Base-by-base conservation (phyloP, 1,140 invertebrate genomes). In the Tribolium castaneum region DNA sequence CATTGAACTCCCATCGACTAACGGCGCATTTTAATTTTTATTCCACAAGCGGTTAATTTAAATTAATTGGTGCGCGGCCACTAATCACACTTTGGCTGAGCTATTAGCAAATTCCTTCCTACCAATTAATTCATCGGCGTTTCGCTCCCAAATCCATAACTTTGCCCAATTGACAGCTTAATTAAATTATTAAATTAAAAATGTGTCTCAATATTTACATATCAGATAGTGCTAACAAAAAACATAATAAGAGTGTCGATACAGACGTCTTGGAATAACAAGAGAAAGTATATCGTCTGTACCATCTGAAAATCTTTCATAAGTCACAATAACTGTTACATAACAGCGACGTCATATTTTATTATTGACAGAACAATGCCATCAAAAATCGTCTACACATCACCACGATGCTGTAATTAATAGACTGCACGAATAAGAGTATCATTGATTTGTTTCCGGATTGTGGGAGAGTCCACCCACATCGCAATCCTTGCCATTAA, bases 281-380 rank as follows among this genome's bases (percentile, higher is more conserved):
- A 45, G 39, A 45, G 39, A 45, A 45, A 45, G 39, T 45, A 45
- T 45, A 45, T 45, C 39, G 39, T 45, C 39, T 45, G n/a, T 45
- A 45, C 39, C 39, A 45, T 45, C 39, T 45, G 39, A 45, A 45
- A 45, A 45, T 45, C 39, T 45, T 45, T 45, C 39, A 45, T 45
- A 45, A 45, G 39, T 45, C 39, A 45, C 39, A 45, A 45, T 6
- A 30, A 45, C 39, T 9, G 39, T 59, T 16, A 59, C 54, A 16
- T 59, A 59, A 22, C 19, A 6, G 6, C 16, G n/a, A 52, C 14
- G 13, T 14, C 54, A 25, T 59, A 22, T 25, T 25, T 19, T n/a
- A 22, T 59, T 59, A 59, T 59, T 59, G 54, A 25, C 54, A 59
- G 54, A 22, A 59, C 54, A 59, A 59, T 59, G 54, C 54, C 54